Base-by-base conservation (phyloP, 2,888 invertebrate genomes). In the Tetanocera ferruginea region DNA sequence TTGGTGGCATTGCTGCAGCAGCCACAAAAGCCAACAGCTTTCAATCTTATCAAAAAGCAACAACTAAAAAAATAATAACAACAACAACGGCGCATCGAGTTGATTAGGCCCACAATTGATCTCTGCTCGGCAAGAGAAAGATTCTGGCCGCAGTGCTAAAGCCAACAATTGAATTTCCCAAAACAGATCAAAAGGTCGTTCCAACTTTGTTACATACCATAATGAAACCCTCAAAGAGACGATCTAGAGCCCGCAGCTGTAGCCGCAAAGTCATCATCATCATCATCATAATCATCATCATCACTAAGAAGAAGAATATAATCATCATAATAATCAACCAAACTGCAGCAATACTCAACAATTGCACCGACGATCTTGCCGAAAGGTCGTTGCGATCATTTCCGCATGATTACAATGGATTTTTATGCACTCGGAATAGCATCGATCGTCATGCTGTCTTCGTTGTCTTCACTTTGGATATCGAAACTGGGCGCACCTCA, bases 301-400 rank as follows among this genome's bases (percentile, higher is more conserved):
- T 67, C 37, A 52, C 23, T 72, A 67, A 60, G 64, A 71, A 25
- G 43, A 71, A 37, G n/a, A 34, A n/a, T 25, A 37, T 23, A 52
- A 64, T 60, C 52, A 64, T 25, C 28, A 57, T 52, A n/a, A 76
- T 64, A 60, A 43, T 57, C 55, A 37, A 64, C 8, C n/a, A 25
- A 17, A 71, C 34, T 51, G 14, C 55, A 51, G 55, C 64, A 49
- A 52, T 23, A 37, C 23, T 19, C 37, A 57, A 17, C 52, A 34
- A 79, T 75, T 74, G 72, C 64, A 37, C 76, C 76, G 78, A 79
- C 82, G 82, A 82, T 86, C 83, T 84, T 85, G 86, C 85, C 83
- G 84, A 87, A 87, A 87, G 87, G 87, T 87, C 87, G 85, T 84
- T 84, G 83, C 83, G 87, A 86, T 87, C 87, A 87, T 87, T 87